These are phyloP conservation scores for Hetaerina titia DNA, from an alignment of 2,888 invertebrate species.

Conservation along the genomic window DNA sequence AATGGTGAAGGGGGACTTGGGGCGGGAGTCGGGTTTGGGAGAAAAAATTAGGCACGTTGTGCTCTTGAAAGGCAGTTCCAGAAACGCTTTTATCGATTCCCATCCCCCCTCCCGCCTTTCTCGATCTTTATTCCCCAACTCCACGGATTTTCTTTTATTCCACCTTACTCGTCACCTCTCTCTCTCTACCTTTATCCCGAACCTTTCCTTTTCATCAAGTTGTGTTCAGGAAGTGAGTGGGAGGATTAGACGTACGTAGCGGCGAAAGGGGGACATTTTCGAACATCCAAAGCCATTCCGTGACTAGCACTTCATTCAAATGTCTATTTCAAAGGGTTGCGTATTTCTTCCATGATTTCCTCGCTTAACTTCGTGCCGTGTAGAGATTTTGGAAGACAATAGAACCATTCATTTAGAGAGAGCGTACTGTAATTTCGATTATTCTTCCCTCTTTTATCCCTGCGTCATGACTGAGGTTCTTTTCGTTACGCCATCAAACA, in stretches of 20 bases:
- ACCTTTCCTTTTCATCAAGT: neutral
- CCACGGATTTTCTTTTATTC: neutral
- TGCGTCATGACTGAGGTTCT: too few species aligned
- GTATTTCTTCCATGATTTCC: neutral
- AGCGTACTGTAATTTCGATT: too few species aligned
- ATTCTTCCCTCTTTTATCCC: too few species aligned
- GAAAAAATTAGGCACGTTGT: slow-evolving; percentile 19
- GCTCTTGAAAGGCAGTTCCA: slow-evolving; percentile 21
- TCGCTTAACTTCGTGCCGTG: neutral
- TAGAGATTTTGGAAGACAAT: neutral
- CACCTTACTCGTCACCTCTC: neutral
- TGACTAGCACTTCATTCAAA: neutral
- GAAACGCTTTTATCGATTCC: slow-evolving; percentile 9
- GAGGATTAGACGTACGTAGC: neutral
- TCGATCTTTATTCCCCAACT: slow-evolving; percentile 9
- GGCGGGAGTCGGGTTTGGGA: neutral
- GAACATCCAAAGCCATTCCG: neutral
- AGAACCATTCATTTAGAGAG: neutral
- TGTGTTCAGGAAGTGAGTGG: neutral
- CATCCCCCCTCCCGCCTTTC: neutral
- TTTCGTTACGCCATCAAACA: too few species aligned
- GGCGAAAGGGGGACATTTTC: neutral
- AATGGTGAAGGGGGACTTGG: neutral
- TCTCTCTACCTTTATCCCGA: neutral
- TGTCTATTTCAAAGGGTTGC: neutral